Conservation (phyloP, 1,140 invertebrate species). For the Listronotus oregonensis region DNA sequence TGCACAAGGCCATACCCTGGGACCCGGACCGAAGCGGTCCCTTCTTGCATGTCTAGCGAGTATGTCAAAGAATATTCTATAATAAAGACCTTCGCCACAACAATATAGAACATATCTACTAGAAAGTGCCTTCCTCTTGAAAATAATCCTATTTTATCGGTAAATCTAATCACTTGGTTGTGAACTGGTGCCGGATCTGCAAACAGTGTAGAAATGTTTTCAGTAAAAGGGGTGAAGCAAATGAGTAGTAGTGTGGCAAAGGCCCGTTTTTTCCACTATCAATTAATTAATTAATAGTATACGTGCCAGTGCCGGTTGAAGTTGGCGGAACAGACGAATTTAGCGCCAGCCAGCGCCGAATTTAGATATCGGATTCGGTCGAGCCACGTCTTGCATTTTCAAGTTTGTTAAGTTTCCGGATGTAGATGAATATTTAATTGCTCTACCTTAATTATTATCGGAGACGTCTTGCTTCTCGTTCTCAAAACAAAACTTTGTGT, state of each 20-base stretch:
- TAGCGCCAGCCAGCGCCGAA: constrained; percentile 38
- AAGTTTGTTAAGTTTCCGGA: constrained; percentile 54
- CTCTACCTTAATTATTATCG: constrained; percentile 53
- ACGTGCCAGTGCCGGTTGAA: constrained; percentile 31
- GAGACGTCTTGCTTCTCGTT: constrained; percentile 42
- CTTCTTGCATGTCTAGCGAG: no score
- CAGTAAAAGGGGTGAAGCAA: constrained; percentile 9
- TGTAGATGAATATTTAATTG: constrained; percentile 56
- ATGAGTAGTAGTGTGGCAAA: constrained; percentile 18
- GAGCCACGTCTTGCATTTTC: constrained; percentile 55
- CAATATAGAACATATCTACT: no score
- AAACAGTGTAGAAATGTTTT: neutral
- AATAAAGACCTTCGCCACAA: no score
- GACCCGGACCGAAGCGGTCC: no score
- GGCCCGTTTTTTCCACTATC: constrained; percentile 36
- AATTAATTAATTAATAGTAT: constrained; percentile 47
- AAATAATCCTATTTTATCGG: no score
- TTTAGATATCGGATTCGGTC: constrained; percentile 51
- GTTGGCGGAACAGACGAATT: constrained; percentile 42
- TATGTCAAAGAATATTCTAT: no score
- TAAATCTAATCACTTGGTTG: no score
- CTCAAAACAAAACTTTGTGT: constrained; percentile 39
- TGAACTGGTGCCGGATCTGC: no score
- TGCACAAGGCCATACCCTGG: no score
- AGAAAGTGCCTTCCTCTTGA: no score